These are phyloP conservation scores for Neoascia interrupta DNA, from an alignment of 2,888 invertebrate genomes.

Conservation along the genomic window DNA sequence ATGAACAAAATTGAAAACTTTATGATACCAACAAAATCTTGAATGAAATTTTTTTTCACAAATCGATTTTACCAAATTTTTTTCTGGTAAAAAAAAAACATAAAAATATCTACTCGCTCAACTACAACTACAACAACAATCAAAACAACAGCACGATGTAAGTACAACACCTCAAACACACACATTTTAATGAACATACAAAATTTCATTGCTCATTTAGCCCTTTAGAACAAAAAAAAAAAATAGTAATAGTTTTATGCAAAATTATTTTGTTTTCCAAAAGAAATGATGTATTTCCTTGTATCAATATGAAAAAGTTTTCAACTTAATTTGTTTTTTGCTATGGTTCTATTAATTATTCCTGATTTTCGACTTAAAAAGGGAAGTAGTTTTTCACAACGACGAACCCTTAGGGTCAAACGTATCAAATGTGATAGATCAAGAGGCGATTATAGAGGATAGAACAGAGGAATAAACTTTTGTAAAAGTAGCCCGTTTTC, in stretches of 20 bases:
- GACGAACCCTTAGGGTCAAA: no score
- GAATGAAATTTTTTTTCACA: conserved; percentile 57
- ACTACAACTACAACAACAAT: conserved; percentile 75
- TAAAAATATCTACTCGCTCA: conserved; percentile 73
- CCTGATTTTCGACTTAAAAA: no score
- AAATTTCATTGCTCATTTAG: conserved; percentile 60
- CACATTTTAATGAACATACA: conserved; percentile 40
- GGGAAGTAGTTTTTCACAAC: no score
- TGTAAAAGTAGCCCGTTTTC: no score
- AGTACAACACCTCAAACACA: conserved; percentile 78
- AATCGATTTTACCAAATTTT: conserved; percentile 27
- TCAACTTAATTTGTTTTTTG: neutral
- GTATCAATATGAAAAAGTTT: neutral
- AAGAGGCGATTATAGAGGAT: no score
- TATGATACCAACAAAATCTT: conserved; percentile 32
- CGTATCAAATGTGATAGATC: no score
- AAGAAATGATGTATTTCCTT: neutral
- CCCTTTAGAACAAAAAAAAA: conserved; percentile 24
- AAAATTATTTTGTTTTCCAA: neutral
- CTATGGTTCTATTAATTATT: no score
- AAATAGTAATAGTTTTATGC: conserved; percentile 30
- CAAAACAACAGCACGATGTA: conserved; percentile 79
- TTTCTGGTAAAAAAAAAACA: conserved; percentile 33
- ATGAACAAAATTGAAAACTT: conserved; percentile 39
- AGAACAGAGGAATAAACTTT: no score